Base-by-base conservation (phyloP, 2,797 vertebrate genomes). In the Xenentodon cancila region DNA sequence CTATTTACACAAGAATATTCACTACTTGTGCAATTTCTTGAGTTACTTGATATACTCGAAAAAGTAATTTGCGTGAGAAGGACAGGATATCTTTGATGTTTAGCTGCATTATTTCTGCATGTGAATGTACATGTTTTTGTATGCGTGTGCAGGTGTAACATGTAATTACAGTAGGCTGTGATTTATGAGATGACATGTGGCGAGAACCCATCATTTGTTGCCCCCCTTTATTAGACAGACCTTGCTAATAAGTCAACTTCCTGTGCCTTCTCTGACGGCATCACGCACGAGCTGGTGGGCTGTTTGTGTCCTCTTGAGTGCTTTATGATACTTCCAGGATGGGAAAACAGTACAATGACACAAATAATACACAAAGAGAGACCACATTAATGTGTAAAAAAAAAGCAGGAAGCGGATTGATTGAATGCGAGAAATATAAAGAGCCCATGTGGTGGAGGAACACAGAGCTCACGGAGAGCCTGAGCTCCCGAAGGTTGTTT, bases 401-500 rank as follows among this genome's bases (percentile, higher is more conserved):
- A 25, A 80, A 61, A 74, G 77, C 49, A 49, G 56, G 66, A 65
- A 65, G 59, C 68, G 59, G 73, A 83, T 80, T 84, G 68, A 76
- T 76, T 81, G 74, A 85, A 86, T 44, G 64, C 53, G 51, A 71
- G 61, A 44, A 22, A 32, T 64, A 78, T 75, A 84, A 88, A 87
- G 71, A 81, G 64, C 69, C 18, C 53, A 62, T 72, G 75, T 77
- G 51, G 74, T 57, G 73, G 74, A 76, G 75, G 73, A 54, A 66
- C 57, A 76, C 56, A 63, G 73, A 15, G 57, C 66, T 76, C 79
- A 66, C 64, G 64, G 72, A 37, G 15, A 71, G 72, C 71, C 70
- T 45, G 77, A 54, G 62, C 52, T 81, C 79, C 77, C 75, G 74
- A 82, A 86, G 79, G 82, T 88, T 81, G 81, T 77, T 84, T 71